Percentiles rank a stretch among this genome's conserved stretches.
Evolutionary conservation across 2,113 vertebrate species (phyloP).

Genomic region (Oreochromis niloticus): DNA sequence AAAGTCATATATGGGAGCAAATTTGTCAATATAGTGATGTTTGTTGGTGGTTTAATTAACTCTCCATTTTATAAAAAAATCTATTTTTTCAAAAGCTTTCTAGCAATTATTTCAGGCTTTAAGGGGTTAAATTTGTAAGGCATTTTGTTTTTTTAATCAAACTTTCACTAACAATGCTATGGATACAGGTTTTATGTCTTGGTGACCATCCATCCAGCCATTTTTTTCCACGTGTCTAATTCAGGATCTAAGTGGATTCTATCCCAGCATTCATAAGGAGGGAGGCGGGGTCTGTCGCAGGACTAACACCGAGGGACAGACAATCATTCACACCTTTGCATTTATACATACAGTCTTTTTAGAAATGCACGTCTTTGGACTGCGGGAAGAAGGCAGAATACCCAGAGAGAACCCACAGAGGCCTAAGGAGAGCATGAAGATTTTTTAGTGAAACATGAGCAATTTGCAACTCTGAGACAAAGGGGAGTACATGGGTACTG

Average conservation of each 20-base stretch:
- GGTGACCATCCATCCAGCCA: background rate
- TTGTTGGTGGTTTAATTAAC: background rate
- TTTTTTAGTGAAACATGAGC: background rate
- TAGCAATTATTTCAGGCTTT: background rate
- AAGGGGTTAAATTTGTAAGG: background rate
- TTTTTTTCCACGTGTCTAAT: background rate
- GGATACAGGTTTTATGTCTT: background rate
- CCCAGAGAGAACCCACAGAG: background rate
- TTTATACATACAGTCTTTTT: background rate
- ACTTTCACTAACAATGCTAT: background rate
- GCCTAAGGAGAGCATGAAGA: background rate
- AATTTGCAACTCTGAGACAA: background rate
- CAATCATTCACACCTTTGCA: background rate
- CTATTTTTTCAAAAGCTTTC: background rate
- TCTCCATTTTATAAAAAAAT: background rate
- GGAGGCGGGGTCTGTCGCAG: rapidly evolving
- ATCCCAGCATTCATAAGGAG: background rate
- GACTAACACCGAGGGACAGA: background rate
- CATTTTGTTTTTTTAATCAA: background rate
- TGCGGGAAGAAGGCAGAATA: background rate
- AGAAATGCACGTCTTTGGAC: background rate
- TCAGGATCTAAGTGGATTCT: background rate
- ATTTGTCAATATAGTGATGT: background rate
- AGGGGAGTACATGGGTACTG: too few species aligned
- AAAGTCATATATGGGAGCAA: background rate